phyloP scores from a whole-genome alignment of 1,140 invertebrate species.

The Arion vulgaris region DNA sequence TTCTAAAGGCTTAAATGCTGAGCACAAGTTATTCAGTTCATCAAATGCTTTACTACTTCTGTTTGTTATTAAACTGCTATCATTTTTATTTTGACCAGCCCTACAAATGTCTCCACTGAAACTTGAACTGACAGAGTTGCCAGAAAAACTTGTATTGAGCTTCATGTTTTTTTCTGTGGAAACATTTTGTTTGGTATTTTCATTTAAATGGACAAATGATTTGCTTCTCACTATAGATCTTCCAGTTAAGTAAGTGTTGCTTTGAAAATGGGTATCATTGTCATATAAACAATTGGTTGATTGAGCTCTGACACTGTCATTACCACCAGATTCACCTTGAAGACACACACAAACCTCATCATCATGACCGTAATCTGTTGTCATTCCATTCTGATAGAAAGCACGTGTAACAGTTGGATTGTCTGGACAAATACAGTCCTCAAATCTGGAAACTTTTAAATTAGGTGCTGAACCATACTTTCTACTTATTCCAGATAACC shows the following conservation, averaged over 20 bases:
- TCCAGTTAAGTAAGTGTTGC: neutral
- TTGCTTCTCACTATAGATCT: neutral
- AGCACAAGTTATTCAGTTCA: neutral
- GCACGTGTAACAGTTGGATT: constrained; percentile 65
- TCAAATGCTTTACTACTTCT: neutral
- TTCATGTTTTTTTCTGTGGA: no score
- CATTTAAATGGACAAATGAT: neutral
- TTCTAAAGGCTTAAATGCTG: neutral
- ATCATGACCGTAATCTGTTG: constrained; percentile 59
- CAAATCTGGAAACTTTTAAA: constrained; percentile 59
- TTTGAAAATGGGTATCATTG: neutral
- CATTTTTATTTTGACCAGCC: neutral
- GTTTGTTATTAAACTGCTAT: neutral
- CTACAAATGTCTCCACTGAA: neutral
- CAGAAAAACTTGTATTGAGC: neutral
- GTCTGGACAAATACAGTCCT: constrained; percentile 67
- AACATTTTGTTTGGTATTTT: neutral
- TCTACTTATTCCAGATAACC: constrained; percentile 8
- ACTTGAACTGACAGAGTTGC: neutral
- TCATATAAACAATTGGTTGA: neutral
- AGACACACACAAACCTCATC: constrained; percentile 28
- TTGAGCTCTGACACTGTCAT: neutral
- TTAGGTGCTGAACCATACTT: constrained; percentile 44
- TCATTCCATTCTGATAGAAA: constrained; percentile 59
- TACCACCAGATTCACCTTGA: constrained; percentile 21